A percentile compares a stretch with the other conserved stretches of the same genome.
These are phyloP conservation scores for Copidosoma aretas DNA, from an alignment of 2,888 invertebrate species.

Conservation along the genomic window DNA sequence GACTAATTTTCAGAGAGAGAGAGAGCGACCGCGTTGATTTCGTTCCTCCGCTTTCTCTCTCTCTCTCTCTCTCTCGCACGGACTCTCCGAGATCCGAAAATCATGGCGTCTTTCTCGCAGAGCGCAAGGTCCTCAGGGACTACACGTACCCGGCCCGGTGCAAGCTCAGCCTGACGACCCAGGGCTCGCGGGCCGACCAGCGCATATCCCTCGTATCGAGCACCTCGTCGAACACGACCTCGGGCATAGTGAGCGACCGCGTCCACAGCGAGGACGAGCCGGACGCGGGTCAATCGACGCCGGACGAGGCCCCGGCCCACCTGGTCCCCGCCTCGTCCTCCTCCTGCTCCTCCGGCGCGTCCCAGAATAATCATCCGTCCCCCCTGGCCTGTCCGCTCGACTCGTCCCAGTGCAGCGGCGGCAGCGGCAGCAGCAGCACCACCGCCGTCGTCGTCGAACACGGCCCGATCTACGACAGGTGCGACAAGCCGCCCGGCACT, in stretches of 20 bases:
- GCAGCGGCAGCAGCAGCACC: constrained; percentile 85
- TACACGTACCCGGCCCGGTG: constrained; percentile 74
- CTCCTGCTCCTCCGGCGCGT: not conserved
- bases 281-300: constrained; percentile 74
- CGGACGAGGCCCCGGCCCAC: constrained; percentile 65
- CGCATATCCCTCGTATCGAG: constrained; percentile 90
- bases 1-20: too few species aligned
- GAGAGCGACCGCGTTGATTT: too few species aligned
- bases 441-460: constrained; percentile 73
- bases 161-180: constrained; percentile 67
- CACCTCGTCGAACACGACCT: constrained; percentile 95
- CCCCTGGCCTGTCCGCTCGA: constrained; percentile 60
- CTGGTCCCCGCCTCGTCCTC: too few species aligned
- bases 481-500: constrained; percentile 48
- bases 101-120: too few species aligned
- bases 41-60: too few species aligned
- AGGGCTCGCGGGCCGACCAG: constrained; percentile 76
- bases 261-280: constrained; percentile 94
- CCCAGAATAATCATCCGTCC: constrained; percentile 25
- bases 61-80: too few species aligned
- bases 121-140: constrained; percentile 70
- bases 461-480: constrained; percentile 58
- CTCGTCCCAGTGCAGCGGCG: constrained; percentile 76
- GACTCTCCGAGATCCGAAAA: too few species aligned
- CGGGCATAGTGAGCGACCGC: constrained; percentile 94